These are phyloP conservation scores for Sarcophaga bullata DNA, from an alignment of 1,140 invertebrate genomes.

Conservation along the genomic window DNA sequence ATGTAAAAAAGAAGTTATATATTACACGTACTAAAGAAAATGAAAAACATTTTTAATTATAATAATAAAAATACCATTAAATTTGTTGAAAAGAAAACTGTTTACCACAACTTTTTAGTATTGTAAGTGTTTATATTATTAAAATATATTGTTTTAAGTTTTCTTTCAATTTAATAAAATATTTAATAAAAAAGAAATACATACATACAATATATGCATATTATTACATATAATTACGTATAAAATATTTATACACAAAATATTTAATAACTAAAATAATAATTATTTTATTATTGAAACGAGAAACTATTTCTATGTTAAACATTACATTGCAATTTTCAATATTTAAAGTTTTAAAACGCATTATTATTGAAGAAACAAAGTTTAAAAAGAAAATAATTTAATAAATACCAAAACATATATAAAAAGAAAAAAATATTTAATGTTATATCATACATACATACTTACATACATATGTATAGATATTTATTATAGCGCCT, in stretches of 20 bases:
- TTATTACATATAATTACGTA: background rate
- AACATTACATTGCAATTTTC: conserved; percentile 19
- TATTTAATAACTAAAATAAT: background rate
- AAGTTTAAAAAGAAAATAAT: background rate
- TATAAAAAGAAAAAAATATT: background rate
- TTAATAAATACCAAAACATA: background rate
- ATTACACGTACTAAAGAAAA: background rate
- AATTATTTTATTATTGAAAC: background rate
- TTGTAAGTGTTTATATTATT: conserved; percentile 16
- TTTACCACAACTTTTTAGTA: conserved; percentile 33
- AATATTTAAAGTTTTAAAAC: conserved; percentile 28
- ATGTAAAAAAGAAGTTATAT: too few relatives aligned
- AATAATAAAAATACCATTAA: conserved; percentile 16
- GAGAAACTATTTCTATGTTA: conserved; percentile 21
- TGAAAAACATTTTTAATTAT: too few relatives aligned
- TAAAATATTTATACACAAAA: background rate
- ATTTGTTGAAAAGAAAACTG: conserved; percentile 22
- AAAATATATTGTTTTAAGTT: conserved; percentile 3
- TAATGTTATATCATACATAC: conserved; percentile 11
- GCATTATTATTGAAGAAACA: conserved; percentile 32
- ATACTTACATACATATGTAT: conserved; percentile 16
- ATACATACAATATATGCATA: background rate
- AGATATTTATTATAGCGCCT: conserved; percentile 17
- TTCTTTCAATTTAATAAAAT: background rate
- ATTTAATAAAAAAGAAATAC: background rate